A percentile compares a stretch with the other conserved stretches of the same genome.
phyloP scores from a whole-genome alignment of 2,888 invertebrate species.

The Philopedon plagiatum region DNA sequence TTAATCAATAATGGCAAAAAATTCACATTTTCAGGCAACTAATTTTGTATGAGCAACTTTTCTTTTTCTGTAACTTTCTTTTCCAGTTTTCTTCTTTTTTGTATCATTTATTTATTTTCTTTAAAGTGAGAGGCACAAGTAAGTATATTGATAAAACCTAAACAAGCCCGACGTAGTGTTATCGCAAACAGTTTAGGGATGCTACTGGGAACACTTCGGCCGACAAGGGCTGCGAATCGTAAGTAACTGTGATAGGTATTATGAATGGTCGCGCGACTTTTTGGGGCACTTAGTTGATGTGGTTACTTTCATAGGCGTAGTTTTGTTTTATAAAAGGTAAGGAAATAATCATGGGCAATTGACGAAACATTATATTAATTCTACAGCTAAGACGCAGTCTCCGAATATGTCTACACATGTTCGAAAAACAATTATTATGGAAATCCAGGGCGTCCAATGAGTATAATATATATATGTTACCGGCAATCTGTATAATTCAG shows the following conservation, averaged over 20 bases:
- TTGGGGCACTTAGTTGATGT: not conserved
- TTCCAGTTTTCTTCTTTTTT: not conserved
- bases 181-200: not conserved
- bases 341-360: too few species aligned
- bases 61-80: not conserved
- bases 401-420: too few species aligned
- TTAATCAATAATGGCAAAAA: not conserved
- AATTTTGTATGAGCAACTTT: not conserved
- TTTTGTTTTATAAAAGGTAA: too few species aligned
- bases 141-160: not conserved
- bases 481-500: too few species aligned
- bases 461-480: too few species aligned
- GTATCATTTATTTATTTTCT: not conserved
- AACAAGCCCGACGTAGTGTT: not conserved
- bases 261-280: not conserved
- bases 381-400: too few species aligned
- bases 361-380: too few species aligned
- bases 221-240: constrained; percentile 7
- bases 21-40: not conserved
- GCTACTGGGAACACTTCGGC: constrained; percentile 5
- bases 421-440: too few species aligned
- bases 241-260: not conserved
- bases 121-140: not conserved
- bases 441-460: too few species aligned
- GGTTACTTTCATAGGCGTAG: not conserved